Evolutionary conservation across 2,797 vertebrate genomes (phyloP).

Genomic region (Sandelia bainsii): DNA sequence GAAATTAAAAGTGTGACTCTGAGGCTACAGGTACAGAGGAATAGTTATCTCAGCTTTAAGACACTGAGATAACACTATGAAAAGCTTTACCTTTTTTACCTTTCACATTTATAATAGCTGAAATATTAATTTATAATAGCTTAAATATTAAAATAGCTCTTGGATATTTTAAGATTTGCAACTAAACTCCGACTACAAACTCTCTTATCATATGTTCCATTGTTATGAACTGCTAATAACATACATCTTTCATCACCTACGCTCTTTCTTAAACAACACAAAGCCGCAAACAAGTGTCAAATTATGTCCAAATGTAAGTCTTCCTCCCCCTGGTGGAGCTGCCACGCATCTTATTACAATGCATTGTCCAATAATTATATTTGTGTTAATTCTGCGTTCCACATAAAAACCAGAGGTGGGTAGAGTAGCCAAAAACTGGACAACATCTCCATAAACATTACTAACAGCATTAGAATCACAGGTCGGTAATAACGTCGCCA

Average conservation of each 20-base stretch:
- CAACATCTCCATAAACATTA: too few species aligned
- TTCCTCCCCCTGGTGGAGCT: slow-evolving; percentile 7
- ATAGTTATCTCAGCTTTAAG: neutral
- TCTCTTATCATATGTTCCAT: neutral
- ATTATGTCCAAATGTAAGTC: slow-evolving; percentile 6
- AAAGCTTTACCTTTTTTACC: neutral
- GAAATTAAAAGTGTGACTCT: slow-evolving; percentile 7
- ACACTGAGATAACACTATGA: neutral
- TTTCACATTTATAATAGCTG: too few species aligned
- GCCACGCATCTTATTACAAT: neutral
- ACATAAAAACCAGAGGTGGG: neutral
- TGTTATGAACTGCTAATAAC: neutral
- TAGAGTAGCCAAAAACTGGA: too few species aligned
- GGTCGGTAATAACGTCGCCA: too few species aligned
- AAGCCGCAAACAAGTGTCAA: slow-evolving; percentile 43
- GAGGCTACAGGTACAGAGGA: slow-evolving; percentile 1
- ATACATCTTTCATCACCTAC: slow-evolving; percentile 11
- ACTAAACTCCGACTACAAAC: neutral
- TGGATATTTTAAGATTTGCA: neutral
- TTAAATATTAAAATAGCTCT: too few species aligned
- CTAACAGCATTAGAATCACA: too few species aligned
- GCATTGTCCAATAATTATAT: neutral
- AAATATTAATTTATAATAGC: too few species aligned
- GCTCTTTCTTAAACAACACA: slow-evolving; percentile 23
- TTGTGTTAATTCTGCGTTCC: neutral